Evolutionary conservation across 2,888 invertebrate species (phyloP).

Genomic region (Nebria salina): DNA sequence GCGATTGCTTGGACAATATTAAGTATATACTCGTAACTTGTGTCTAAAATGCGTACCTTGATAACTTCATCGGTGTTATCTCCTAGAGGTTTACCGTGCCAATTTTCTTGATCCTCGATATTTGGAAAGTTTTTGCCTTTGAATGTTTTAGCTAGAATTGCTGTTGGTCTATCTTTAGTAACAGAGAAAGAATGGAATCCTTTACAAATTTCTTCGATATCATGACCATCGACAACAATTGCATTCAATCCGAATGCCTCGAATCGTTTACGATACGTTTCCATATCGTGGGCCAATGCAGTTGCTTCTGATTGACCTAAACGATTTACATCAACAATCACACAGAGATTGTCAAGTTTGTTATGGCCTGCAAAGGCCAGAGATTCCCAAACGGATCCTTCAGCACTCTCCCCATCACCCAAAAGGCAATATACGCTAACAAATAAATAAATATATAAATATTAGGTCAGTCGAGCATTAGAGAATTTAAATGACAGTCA

Average conservation of each 20-base stretch:
- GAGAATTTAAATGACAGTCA: no score
- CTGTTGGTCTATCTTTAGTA: slow-evolving; percentile 86
- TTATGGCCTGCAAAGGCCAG: slow-evolving; percentile 94
- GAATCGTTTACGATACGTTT: slow-evolving; percentile 83
- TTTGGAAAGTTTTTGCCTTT: slow-evolving; percentile 92
- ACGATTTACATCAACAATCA: slow-evolving; percentile 96
- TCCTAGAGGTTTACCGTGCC: slow-evolving; percentile 98
- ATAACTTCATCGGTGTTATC: slow-evolving; percentile 78
- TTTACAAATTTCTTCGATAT: slow-evolving; percentile 89
- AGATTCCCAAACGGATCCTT: slow-evolving; percentile 98
- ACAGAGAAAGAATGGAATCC: slow-evolving; percentile 83
- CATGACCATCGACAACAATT: slow-evolving; percentile 95
- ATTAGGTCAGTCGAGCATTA: no score
- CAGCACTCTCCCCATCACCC: slow-evolving; percentile 98
- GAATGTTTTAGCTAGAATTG: slow-evolving; percentile 93
- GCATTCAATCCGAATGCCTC: slow-evolving; percentile 93
- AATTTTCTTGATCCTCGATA: slow-evolving; percentile 93
- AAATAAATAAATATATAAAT: slow-evolving; percentile 46
- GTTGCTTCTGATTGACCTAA: slow-evolving; percentile 98
- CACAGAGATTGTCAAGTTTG: slow-evolving; percentile 95
- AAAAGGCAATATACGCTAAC: slow-evolving; percentile 92
- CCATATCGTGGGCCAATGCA: slow-evolving; percentile 90
- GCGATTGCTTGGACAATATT: not conserved
- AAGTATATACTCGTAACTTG: not conserved
- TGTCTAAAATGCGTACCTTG: slow-evolving; percentile 59